A percentile compares a stretch with the other conserved stretches of the same genome.
Evolutionary conservation across 2,113 vertebrate species (phyloP).

Genomic region (Tretioscincus oriximinensis): DNA sequence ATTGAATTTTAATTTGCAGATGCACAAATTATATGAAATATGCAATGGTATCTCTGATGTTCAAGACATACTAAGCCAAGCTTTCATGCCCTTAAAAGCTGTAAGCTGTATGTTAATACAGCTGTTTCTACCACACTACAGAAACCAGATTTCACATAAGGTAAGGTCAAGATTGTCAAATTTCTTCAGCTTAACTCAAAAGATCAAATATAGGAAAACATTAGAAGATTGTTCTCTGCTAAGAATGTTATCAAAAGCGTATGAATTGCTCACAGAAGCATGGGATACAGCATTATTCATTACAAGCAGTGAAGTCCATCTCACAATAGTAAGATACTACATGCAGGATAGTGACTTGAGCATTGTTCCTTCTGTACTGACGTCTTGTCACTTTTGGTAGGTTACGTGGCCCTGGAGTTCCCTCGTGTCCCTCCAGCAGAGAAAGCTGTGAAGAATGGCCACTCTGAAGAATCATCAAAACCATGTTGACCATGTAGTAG

Average conservation of each 20-base stretch:
- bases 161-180: not conserved
- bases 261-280: not conserved
- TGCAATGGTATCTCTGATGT: conserved; percentile 7
- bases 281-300: too few relatives aligned
- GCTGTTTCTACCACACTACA: not conserved
- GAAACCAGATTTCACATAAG: not conserved
- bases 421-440: too few relatives aligned
- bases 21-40: not conserved
- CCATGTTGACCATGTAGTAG: too few relatives aligned
- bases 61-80: not conserved
- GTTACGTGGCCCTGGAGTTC: too few relatives aligned
- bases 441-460: too few relatives aligned
- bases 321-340: too few relatives aligned
- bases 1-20: conserved; percentile 12
- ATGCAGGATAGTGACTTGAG: too few relatives aligned
- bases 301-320: too few relatives aligned
- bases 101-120: not conserved
- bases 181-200: not conserved
- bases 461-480: too few relatives aligned
- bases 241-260: not conserved
- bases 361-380: too few relatives aligned
- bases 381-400: too few relatives aligned
- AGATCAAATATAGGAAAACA: not conserved
- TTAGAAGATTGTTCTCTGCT: too few relatives aligned
- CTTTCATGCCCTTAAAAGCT: not conserved